A percentile compares a stretch with the other conserved stretches of the same genome.
These are phyloP conservation scores for Volucella bombylans DNA, from an alignment of 2,888 invertebrate species.

Conservation along the genomic window DNA sequence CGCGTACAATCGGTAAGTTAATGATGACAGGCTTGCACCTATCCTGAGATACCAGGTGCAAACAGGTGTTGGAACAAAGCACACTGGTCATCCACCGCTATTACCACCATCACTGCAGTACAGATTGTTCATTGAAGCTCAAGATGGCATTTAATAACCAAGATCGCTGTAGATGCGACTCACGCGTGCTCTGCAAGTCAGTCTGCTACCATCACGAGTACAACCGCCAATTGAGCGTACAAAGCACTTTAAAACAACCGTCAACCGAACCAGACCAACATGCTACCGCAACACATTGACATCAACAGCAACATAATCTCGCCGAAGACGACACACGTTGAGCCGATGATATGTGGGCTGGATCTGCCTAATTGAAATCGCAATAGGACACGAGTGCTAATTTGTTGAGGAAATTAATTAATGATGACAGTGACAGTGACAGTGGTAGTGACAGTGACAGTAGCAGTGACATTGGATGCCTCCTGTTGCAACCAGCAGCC, in stretches of 20 bases:
- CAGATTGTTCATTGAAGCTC: conserved; percentile 54
- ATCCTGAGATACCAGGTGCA: conserved; percentile 64
- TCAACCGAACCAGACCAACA: conserved; percentile 18
- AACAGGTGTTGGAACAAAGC: conserved; percentile 62
- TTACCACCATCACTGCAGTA: conserved; percentile 15
- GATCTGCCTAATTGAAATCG: conserved; percentile 69
- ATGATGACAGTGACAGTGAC: conserved; percentile 55
- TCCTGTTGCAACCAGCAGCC: conserved; percentile 24
- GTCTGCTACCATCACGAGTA: conserved; percentile 9
- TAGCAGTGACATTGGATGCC: conserved; percentile 55
- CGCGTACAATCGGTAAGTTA: conserved; percentile 18
- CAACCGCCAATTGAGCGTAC: conserved; percentile 60
- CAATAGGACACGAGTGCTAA: conserved; percentile 72
- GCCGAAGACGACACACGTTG: conserved; percentile 50
- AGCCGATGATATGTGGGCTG: conserved; percentile 69
- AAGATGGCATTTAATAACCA: conserved; percentile 70
- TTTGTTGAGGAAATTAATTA: conserved; percentile 69
- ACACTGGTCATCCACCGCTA: conserved; percentile 45
- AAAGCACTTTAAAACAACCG: conserved; percentile 38
- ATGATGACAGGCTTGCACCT: conserved; percentile 59
- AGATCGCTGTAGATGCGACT: conserved; percentile 50
- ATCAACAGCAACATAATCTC: conserved; percentile 11
- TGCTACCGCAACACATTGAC: conserved; percentile 55
- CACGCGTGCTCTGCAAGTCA: conserved; percentile 44
- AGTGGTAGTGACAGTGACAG: conserved; percentile 9